Percentiles rank a stretch among this genome's conserved stretches.
These are phyloP conservation scores for Pomacea maculata DNA, from an alignment of 1,140 invertebrate genomes.

Conservation along the genomic window DNA sequence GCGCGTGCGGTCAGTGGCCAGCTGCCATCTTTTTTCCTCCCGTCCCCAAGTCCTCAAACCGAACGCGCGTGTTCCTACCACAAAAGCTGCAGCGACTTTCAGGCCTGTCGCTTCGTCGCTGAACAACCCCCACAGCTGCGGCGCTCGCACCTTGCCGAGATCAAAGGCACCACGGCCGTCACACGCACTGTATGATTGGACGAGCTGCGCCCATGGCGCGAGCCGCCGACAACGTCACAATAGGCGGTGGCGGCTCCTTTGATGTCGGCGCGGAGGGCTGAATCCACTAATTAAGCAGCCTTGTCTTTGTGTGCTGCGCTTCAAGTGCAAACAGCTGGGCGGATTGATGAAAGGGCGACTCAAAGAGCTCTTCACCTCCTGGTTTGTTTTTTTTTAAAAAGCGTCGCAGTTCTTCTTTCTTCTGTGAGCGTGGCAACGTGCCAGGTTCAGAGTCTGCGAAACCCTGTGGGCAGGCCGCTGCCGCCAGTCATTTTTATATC, in stretches of 20 bases:
- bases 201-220: constrained; percentile 2
- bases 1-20: neutral
- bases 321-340: constrained; percentile 25
- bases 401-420: neutral
- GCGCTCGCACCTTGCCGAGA: constrained; percentile 18
- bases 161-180: constrained; percentile 14
- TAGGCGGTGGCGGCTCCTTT: constrained; percentile 20
- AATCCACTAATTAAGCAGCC: constrained; percentile 17
- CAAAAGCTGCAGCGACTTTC: neutral
- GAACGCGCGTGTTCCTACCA: neutral
- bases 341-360: neutral
- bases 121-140: constrained; percentile 11
- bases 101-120: neutral
- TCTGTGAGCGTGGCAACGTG: too few relatives aligned
- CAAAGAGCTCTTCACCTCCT: neutral
- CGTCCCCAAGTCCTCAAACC: neutral
- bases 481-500: neutral
- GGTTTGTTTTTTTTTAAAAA: neutral
- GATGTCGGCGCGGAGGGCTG: constrained; percentile 11
- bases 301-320: constrained; percentile 17
- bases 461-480: neutral
- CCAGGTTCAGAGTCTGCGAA: too few relatives aligned
- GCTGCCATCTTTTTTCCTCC: neutral
- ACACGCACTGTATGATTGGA: neutral
- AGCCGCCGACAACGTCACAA: constrained; percentile 3